phyloP scores from a whole-genome alignment of 2,797 vertebrate species.

The Macroramphosus scolopax region DNA sequence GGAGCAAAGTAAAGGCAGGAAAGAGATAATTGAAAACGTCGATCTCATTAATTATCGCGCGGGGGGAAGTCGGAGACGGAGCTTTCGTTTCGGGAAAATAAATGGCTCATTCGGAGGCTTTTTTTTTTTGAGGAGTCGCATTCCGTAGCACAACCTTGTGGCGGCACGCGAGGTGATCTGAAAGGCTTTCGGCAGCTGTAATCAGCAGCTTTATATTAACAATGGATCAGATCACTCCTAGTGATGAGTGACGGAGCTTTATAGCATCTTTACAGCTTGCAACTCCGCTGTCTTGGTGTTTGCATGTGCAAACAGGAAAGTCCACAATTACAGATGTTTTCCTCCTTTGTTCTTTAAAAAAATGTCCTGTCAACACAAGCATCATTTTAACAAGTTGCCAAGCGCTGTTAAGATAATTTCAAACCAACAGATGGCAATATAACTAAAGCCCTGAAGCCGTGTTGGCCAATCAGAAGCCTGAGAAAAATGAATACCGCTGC shows the following conservation, averaged over 20 bases:
- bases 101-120: conserved; percentile 40
- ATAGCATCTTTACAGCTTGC: neutral
- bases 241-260: neutral
- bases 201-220: neutral
- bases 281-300: too few species aligned
- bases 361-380: too few species aligned
- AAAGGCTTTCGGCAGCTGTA: neutral
- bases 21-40: conserved; percentile 62
- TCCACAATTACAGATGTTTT: too few species aligned
- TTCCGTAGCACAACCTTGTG: neutral
- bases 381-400: too few species aligned
- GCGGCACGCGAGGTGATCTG: neutral
- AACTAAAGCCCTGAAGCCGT: too few species aligned
- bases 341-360: too few species aligned
- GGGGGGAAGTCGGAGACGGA: conserved; percentile 44
- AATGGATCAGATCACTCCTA: neutral
- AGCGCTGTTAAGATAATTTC: too few species aligned
- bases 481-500: too few species aligned
- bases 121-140: conserved; percentile 25
- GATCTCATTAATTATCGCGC: conserved; percentile 61
- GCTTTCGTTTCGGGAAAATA: conserved; percentile 45
- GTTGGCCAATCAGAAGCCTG: too few species aligned
- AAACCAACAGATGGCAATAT: too few species aligned
- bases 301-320: too few species aligned
- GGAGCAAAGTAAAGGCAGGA: conserved; percentile 55